Base-by-base conservation (phyloP, 1,140 invertebrate species). In the Latrodectus geometricus region DNA sequence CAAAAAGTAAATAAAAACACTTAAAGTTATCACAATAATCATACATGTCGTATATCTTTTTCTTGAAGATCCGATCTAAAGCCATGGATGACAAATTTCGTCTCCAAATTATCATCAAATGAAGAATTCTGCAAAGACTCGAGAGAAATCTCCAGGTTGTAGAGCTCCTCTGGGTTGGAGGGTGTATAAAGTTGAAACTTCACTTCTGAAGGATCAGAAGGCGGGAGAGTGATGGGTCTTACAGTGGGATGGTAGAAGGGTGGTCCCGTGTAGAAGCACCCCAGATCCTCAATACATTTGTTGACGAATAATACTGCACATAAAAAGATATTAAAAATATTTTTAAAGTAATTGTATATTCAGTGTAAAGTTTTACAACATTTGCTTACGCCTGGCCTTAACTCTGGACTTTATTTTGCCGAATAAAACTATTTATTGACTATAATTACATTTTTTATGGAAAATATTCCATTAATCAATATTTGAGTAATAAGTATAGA, bases 241-340 rank as follows among this genome's bases (percentile, higher is more conserved):
- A 54, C 9, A 0, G 80, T 8, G 12, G 88, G 75, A 54, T 88
- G 81, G 35, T 75, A 87, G 61, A 89, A 89, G 9, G 87, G 87
- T 20, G 49, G 61, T 5, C 87, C 87, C 8, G 86, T 86, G 14
- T 83, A 48, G 74, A 89, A 89, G 49, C 89, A 89, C 7, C 89
- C 89, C 9, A 89, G 54, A 20, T 70, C 84, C 65, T 72, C 69
- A 23, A 87, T 87, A 50, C 88, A 89, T 17, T 9, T 76, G 17
- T 85, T 85, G 48, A 4, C 4, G 54, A 68, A 85, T 15, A 85
- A 17, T 17, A 76, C 82, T 85, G 52, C n/a, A 77, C 76, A 61
- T 0, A 15, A 23, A 61, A 61, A 61, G 11, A 61, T 2, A 35
- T 35, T 35, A 35, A 35, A 35, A 35, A 35, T 5, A 35, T 3